Percentiles rank a stretch among this genome's conserved stretches.
These are phyloP conservation scores for Hybognathus amarus DNA, from an alignment of 2,797 vertebrate species.

Conservation along the genomic window DNA sequence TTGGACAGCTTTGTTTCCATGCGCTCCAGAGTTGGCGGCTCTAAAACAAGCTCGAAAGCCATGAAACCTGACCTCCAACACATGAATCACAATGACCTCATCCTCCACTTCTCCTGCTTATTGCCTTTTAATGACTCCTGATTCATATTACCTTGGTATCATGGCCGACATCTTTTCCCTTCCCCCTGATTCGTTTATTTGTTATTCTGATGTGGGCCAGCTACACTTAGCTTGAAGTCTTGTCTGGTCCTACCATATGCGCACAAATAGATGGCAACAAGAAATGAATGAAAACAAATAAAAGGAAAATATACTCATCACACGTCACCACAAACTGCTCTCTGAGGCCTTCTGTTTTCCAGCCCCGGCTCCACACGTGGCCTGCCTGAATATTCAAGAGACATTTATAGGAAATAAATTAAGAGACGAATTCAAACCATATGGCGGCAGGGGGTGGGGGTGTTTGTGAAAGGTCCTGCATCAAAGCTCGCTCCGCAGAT, in stretches of 20 bases:
- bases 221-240: not conserved
- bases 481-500: slow-evolving; percentile 97
- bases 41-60: slow-evolving; percentile 37
- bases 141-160: slow-evolving; percentile 60
- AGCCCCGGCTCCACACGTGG: slow-evolving; percentile 91
- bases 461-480: slow-evolving; percentile 97
- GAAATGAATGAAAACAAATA: slow-evolving; percentile 51
- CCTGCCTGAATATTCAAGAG: slow-evolving; percentile 92
- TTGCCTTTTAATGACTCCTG: slow-evolving; percentile 69
- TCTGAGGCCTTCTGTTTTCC: slow-evolving; percentile 83
- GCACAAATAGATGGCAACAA: slow-evolving; percentile 52
- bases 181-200: slow-evolving; percentile 65
- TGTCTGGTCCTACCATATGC: slow-evolving; percentile 58
- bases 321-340: slow-evolving; percentile 89
- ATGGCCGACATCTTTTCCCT: slow-evolving; percentile 32
- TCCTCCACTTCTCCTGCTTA: slow-evolving; percentile 58
- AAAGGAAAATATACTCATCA: slow-evolving; percentile 83
- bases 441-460: slow-evolving; percentile 87
- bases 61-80: slow-evolving; percentile 70
- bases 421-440: slow-evolving; percentile 99
- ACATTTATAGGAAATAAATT: slow-evolving; percentile 99
- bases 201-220: slow-evolving; percentile 72
- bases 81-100: slow-evolving; percentile 70
- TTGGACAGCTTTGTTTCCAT: slow-evolving; percentile 71
- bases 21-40: slow-evolving; percentile 47